Evolutionary conservation across 1,140 invertebrate genomes (phyloP), one percentile per base, ranked within the genome.

Genomic region (Tetragonula clypearis): DNA sequence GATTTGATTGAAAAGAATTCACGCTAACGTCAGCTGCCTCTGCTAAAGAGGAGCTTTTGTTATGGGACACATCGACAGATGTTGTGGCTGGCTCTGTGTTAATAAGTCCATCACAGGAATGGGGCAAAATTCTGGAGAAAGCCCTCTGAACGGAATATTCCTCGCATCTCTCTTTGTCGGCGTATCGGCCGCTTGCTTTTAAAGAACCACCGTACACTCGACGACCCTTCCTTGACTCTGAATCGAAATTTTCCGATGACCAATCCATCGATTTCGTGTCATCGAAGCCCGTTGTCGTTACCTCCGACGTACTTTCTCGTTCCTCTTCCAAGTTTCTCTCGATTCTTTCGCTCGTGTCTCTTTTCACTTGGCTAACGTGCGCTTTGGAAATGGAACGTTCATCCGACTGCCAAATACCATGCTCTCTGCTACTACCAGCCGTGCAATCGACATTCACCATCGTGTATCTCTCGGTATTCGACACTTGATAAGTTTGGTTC

Each of bases 1-100:
- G 94, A 95, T 92, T 95, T 87, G 92, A 93, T 93, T 94, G 91
- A 89, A 86, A 82, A 56, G 89, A 76, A 74, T 71, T 80, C 9
- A 35, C 73, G 15, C 74, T 74, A 68, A 68, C 75, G 23, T 76
- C 26, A 23, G 49, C 58, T 30, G 53, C 26, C 19, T 65, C 74
- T 60, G 76, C 75, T 49, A 69, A 23, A 53, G 75, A 56, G 53
- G 75, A 56, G 53, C 19, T 84, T 5, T 9, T 53, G 30, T 82
- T 35, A 21, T 58, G 55, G 12, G 66, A 56, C 9, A 58, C 55
- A 26, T 23, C 53, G 15, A 41, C 56, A n/a, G 35, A 71, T 17
- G 69, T n/a, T 15, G 68, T 19, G 19, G 30, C 30, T 17, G 60
- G 71, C 53, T 78, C 73, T 49, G 76, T 85, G 62, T 86, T 75